Evolutionary conservation across 2,797 vertebrate species (phyloP).

Genomic region (Anguilla megastoma): DNA sequence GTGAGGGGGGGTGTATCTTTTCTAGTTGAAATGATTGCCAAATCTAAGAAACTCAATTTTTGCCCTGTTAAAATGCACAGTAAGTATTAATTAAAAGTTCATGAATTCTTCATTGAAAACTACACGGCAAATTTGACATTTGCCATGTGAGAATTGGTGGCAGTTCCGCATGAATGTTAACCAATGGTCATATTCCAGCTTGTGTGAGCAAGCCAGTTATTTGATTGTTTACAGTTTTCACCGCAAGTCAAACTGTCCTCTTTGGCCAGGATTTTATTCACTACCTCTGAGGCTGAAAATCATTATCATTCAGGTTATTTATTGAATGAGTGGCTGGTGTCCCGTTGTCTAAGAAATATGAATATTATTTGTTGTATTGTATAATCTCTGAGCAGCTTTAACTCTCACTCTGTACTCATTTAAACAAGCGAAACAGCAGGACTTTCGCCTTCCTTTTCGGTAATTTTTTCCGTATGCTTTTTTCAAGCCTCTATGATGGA

Average conservation of each 20-base stretch:
- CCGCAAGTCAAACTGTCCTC: not conserved
- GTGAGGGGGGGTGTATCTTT: not conserved
- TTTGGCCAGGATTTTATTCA: not conserved
- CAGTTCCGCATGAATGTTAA: constrained; percentile 11
- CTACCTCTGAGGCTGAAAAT: not conserved
- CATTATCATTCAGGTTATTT: not conserved
- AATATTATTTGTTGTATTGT: not conserved
- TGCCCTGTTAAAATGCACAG: constrained; percentile 23
- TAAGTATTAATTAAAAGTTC: not conserved
- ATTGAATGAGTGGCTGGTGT: not conserved
- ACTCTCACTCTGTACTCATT: not conserved
- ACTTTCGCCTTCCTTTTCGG: not conserved
- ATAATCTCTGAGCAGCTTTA: not conserved
- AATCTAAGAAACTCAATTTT: not conserved
- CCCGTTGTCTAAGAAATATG: not conserved
- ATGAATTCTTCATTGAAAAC: not conserved
- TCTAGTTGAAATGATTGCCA: not conserved
- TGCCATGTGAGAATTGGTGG: not conserved
- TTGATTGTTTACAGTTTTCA: not conserved
- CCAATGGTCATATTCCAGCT: not conserved
- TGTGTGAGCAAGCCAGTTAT: not conserved
- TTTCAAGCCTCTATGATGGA: not conserved
- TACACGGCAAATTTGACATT: not conserved
- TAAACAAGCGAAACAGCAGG: not conserved
- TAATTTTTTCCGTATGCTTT: not conserved